These are phyloP conservation scores for Pseudomyrmex dendroicus DNA, from an alignment of 1,140 invertebrate genomes.

Conservation along the genomic window DNA sequence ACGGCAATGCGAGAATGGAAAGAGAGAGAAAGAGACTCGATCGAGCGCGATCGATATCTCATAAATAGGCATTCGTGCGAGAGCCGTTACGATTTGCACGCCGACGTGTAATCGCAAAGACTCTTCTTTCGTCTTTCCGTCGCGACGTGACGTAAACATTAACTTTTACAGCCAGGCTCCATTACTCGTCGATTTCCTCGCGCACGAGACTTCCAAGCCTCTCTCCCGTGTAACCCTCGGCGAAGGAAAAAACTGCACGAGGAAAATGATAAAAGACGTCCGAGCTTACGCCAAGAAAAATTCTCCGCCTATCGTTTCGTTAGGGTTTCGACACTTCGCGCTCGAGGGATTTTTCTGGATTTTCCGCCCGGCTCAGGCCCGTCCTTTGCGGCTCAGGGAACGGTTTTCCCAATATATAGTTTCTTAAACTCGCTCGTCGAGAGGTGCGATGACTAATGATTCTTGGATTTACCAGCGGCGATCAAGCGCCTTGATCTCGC, in stretches of 20 bases:
- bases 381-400: conserved; percentile 21
- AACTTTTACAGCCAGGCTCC: conserved; percentile 30
- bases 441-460: conserved; percentile 24
- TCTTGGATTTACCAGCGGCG: neutral
- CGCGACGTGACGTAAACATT: conserved; percentile 51
- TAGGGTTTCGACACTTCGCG: conserved; percentile 50
- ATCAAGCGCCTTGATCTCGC: neutral
- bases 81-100: conserved; percentile 28
- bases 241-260: conserved; percentile 34
- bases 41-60: conserved; percentile 32
- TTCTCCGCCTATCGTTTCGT: conserved; percentile 41
- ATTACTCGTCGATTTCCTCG: conserved; percentile 41
- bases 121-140: conserved; percentile 36
- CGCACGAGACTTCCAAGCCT: conserved; percentile 38
- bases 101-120: conserved; percentile 10
- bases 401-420: conserved; percentile 25
- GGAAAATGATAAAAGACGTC: conserved; percentile 53
- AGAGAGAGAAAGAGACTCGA: neutral
- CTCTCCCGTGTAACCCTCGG: conserved; percentile 2
- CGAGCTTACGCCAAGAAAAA: conserved; percentile 31
- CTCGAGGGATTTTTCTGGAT: conserved; percentile 47
- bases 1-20: neutral
- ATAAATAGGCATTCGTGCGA: conserved; percentile 21
- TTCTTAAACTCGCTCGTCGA: conserved; percentile 10
- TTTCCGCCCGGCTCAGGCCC: conserved; percentile 45